Evolutionary conservation across 2,113 vertebrate genomes (phyloP).

Genomic region (Diphyllodes magnificus): DNA sequence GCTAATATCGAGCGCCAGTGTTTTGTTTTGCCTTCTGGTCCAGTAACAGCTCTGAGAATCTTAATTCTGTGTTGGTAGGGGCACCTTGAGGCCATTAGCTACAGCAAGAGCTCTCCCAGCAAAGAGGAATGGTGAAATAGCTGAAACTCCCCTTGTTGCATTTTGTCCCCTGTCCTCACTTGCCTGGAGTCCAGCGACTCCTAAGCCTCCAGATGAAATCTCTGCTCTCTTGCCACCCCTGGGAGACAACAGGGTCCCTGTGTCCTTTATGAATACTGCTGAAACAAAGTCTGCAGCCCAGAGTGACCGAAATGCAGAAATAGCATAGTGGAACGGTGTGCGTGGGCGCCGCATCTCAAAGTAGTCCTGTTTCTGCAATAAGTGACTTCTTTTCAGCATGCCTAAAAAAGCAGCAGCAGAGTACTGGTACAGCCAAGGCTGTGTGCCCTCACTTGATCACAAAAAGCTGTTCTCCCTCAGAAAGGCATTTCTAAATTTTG

Average conservation of each 20-base stretch:
- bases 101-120: background rate
- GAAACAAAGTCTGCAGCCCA: background rate
- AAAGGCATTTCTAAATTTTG: constrained; percentile 7
- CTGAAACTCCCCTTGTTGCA: background rate
- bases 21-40: background rate
- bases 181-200: background rate
- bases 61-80: background rate
- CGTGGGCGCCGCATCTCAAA: background rate
- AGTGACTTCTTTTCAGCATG: background rate
- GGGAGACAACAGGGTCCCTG: background rate
- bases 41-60: background rate
- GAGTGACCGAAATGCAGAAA: background rate
- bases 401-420: constrained; percentile 21
- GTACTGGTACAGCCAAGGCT: background rate
- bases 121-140: background rate
- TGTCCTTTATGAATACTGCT: background rate
- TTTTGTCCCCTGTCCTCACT: background rate
- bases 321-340: background rate
- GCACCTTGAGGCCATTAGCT: background rate
- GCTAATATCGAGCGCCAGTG: rapidly evolving
- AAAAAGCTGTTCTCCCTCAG: constrained; percentile 16
- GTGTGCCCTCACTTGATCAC: background rate
- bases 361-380: constrained; percentile 1
- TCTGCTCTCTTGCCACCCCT: background rate
- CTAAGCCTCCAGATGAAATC: background rate